Conservation (phyloP, 2,797 vertebrate species). For the Eptatretus atami region DNA sequence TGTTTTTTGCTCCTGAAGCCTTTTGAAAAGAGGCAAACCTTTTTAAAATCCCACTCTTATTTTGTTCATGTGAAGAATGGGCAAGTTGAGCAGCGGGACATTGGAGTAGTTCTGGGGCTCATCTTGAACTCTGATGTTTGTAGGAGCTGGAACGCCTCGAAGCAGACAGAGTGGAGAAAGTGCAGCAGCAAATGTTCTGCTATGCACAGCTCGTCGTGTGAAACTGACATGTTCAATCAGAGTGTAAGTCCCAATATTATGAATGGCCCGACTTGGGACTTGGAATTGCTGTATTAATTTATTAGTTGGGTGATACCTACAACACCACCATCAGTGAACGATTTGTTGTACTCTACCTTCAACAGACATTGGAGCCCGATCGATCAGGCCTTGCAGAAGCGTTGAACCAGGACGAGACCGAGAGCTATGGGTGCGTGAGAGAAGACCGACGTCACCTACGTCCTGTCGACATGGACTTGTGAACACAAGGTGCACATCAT, state of each 20-base stretch:
- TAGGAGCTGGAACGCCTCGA: constrained; percentile 85
- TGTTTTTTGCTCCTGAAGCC: too few species aligned
- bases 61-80: not conserved
- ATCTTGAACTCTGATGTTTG: not conserved
- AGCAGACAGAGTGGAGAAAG: constrained; percentile 75
- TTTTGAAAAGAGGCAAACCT: too few species aligned
- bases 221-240: constrained; percentile 99
- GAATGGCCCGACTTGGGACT: not conserved
- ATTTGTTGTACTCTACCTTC: constrained; percentile 6
- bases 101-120: not conserved
- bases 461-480: constrained; percentile 76
- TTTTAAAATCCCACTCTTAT: too few species aligned
- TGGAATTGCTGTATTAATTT: too few species aligned
- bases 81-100: not conserved
- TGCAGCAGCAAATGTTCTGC: constrained; percentile 67
- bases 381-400: constrained; percentile 61
- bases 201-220: constrained; percentile 69
- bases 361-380: constrained; percentile 82
- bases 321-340: too few species aligned
- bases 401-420: constrained; percentile 66
- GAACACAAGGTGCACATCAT: constrained; percentile 11
- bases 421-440: constrained; percentile 76
- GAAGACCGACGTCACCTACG: constrained; percentile 65
- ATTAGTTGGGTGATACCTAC: too few species aligned
- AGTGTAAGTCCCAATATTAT: constrained; percentile 30